Conservation (phyloP, 2,888 invertebrate species). For the Polymixis flavicincta region DNA sequence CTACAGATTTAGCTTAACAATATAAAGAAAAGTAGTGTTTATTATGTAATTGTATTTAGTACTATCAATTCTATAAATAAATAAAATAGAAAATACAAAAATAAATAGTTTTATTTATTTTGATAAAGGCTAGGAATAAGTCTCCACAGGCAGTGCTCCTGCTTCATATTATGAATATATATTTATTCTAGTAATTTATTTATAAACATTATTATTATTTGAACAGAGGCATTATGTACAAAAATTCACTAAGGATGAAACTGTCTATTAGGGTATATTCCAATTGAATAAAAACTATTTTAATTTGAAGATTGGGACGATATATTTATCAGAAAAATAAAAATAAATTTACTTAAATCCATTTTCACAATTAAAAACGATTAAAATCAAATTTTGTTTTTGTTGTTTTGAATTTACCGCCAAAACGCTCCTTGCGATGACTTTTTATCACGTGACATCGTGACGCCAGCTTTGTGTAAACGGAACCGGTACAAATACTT, state of each 20-base stretch:
- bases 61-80: conserved; percentile 26
- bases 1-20: conserved; percentile 92
- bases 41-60: conserved; percentile 39
- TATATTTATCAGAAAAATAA: too few species aligned
- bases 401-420: too few species aligned
- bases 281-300: too few species aligned
- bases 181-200: conserved; percentile 11
- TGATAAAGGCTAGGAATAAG: neutral
- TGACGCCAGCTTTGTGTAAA: too few species aligned
- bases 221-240: neutral
- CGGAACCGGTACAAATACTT: too few species aligned
- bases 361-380: too few species aligned
- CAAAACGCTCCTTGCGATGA: too few species aligned
- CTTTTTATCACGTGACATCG: too few species aligned
- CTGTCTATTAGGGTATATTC: too few species aligned
- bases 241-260: neutral
- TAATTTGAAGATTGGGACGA: too few species aligned
- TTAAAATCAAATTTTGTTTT: too few species aligned
- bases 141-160: conserved; percentile 8
- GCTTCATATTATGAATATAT: conserved; percentile 1
- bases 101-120: conserved; percentile 23
- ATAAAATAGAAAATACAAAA: conserved; percentile 36
- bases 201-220: neutral
- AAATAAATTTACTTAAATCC: too few species aligned
- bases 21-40: conserved; percentile 16